Conservation (phyloP, 2,797 vertebrate species). For the Pangasius sanitwongsei region DNA sequence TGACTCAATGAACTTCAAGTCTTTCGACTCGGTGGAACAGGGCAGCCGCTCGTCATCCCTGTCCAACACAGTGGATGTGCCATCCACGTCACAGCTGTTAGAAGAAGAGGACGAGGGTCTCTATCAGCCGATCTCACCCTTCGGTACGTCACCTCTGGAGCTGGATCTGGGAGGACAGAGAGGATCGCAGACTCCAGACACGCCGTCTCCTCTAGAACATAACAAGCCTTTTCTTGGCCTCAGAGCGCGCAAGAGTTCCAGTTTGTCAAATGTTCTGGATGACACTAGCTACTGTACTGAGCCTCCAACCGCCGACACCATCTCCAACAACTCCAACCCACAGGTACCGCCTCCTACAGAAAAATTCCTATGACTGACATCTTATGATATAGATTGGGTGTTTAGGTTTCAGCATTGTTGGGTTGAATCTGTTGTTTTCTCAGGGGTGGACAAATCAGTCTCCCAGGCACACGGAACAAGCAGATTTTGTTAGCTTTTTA, state of each 20-base stretch:
- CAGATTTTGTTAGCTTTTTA: background rate
- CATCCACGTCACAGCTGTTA: constrained; percentile 49
- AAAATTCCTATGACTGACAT: background rate
- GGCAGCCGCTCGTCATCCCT: constrained; percentile 78
- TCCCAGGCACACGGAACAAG: background rate
- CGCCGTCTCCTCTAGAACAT: constrained; percentile 88
- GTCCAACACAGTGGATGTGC: constrained; percentile 75
- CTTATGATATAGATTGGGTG: background rate
- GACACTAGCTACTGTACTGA: constrained; percentile 87
- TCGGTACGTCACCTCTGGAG: constrained; percentile 83
- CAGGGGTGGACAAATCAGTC: background rate
- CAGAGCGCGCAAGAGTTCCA: constrained; percentile 89
- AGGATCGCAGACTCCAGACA: constrained; percentile 81
- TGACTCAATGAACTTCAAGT: constrained; percentile 77
- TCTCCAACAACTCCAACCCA: constrained; percentile 86
- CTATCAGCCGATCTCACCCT: constrained; percentile 89
- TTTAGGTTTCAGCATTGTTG: background rate
- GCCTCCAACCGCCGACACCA: constrained; percentile 79
- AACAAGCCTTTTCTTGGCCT: constrained; percentile 83
- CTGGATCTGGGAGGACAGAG: constrained; percentile 78
- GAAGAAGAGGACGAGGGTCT: constrained; percentile 76
- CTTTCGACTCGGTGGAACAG: constrained; percentile 83
- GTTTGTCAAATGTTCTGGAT: constrained; percentile 93
- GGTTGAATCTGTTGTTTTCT: background rate
- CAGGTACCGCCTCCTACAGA: constrained; percentile 5